phyloP scores from a whole-genome alignment of 2,113 vertebrate genomes.

The Chitala chitala region DNA sequence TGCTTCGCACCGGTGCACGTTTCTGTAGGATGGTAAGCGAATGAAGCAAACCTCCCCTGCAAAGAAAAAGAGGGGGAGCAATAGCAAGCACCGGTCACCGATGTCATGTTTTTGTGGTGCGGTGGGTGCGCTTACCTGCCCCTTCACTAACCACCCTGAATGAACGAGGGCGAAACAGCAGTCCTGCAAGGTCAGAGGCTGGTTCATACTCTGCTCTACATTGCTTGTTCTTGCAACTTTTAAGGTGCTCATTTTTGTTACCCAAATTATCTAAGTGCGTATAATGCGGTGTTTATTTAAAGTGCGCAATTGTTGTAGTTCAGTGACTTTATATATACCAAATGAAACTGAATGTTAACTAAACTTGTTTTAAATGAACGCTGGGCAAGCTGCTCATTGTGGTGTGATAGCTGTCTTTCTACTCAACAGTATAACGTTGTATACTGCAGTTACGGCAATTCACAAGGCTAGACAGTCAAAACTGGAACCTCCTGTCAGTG shows the following conservation, averaged over 20 bases:
- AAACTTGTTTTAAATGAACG: neutral
- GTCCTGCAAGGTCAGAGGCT: conserved; percentile 64
- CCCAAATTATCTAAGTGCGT: neutral
- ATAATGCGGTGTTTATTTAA: neutral
- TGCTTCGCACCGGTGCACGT: conserved; percentile 10
- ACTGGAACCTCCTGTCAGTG: neutral
- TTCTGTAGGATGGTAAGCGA: conserved; percentile 10
- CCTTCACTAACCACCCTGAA: conserved; percentile 28
- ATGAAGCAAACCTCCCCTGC: conserved; percentile 33
- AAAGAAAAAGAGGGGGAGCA: conserved; percentile 43
- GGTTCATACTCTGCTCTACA: conserved; percentile 27
- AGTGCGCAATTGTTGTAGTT: too few relatives aligned
- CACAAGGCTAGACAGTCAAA: neutral
- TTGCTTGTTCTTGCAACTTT: conserved; percentile 9
- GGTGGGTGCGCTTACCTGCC: conserved; percentile 31
- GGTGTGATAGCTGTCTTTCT: neutral
- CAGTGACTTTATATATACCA: too few relatives aligned
- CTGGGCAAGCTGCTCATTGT: neutral
- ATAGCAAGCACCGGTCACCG: conserved; percentile 42
- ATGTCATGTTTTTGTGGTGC: conserved; percentile 16
- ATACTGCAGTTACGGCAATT: neutral
- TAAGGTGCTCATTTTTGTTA: neutral
- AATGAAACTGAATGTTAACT: too few relatives aligned
- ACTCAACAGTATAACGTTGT: neutral
- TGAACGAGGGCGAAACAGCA: conserved; percentile 41